Evolutionary conservation across 2,113 vertebrate genomes (phyloP).

Genomic region (Acrocephalus kingi): DNA sequence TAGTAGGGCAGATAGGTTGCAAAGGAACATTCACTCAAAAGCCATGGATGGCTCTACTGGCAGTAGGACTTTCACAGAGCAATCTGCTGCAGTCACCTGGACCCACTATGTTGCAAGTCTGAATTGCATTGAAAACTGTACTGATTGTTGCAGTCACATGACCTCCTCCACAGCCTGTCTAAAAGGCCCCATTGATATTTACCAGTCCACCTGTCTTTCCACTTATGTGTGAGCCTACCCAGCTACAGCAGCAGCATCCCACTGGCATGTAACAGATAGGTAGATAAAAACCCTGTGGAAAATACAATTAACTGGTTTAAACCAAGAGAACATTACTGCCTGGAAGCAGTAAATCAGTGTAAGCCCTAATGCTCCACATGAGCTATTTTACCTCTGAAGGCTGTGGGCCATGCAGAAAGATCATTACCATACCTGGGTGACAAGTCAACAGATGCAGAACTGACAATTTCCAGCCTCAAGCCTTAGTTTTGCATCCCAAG

Average conservation of each 20-base stretch:
- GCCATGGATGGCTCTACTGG: not conserved
- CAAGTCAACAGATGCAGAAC: not conserved
- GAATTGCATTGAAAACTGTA: not conserved
- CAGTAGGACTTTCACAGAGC: not conserved
- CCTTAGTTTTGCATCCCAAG: not conserved
- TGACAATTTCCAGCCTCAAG: not conserved
- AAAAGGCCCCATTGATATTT: not conserved
- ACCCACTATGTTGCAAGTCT: not conserved
- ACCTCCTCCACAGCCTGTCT: not conserved
- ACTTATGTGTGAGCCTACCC: not conserved
- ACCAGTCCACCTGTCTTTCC: not conserved
- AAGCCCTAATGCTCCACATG: not conserved
- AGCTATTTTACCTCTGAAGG: not conserved
- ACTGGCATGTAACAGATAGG: not conserved
- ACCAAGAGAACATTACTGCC: not conserved
- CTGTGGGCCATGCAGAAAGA: not conserved
- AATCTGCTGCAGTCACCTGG: not conserved
- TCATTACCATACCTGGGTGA: not conserved
- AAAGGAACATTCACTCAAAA: not conserved
- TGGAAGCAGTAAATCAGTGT: conserved; percentile 19
- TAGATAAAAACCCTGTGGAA: not conserved
- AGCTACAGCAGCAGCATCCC: not conserved
- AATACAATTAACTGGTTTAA: not conserved
- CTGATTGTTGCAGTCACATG: not conserved
- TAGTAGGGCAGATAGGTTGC: not conserved